Evolutionary conservation across 2,797 vertebrate species (phyloP).

Genomic region (Helostoma temminkii): DNA sequence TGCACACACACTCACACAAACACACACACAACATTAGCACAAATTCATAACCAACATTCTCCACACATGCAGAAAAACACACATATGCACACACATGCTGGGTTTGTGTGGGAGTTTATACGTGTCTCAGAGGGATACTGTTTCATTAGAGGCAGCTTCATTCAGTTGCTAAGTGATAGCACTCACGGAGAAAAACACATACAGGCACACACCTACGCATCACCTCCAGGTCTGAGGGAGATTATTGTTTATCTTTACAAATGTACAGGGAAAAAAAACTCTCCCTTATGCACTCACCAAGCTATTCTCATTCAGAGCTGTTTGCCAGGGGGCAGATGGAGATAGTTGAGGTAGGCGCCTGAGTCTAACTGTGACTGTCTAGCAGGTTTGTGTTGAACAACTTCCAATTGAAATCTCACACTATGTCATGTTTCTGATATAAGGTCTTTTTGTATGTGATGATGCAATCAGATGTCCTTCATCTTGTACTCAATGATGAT

Average conservation of each 20-base stretch:
- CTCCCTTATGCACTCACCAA: constrained; percentile 4
- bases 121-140: constrained; percentile 72
- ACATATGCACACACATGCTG: constrained; percentile 16
- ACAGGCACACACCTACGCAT: constrained; percentile 74
- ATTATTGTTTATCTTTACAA: constrained; percentile 75
- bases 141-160: constrained; percentile 78
- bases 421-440: constrained; percentile 6
- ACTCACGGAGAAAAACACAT: constrained; percentile 75
- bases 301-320: constrained; percentile 49
- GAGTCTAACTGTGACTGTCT: constrained; percentile 38
- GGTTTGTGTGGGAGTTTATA: constrained; percentile 68
- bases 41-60: background rate
- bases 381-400: constrained; percentile 42
- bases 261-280: constrained; percentile 38
- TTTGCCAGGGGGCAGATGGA: constrained; percentile 58
- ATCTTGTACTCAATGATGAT: constrained; percentile 12
- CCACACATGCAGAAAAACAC: constrained; percentile 7
- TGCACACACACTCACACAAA: constrained; percentile 25
- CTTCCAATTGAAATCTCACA: constrained; percentile 31
- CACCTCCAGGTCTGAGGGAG: constrained; percentile 72
- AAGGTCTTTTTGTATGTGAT: constrained; percentile 6
- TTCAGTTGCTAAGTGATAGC: constrained; percentile 83
- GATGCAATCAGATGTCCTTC: constrained; percentile 9
- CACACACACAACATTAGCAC: background rate
- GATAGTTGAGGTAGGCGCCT: constrained; percentile 34